Evolutionary conservation across 1,140 invertebrate species (phyloP).

Genomic region (Papilio machaon): DNA sequence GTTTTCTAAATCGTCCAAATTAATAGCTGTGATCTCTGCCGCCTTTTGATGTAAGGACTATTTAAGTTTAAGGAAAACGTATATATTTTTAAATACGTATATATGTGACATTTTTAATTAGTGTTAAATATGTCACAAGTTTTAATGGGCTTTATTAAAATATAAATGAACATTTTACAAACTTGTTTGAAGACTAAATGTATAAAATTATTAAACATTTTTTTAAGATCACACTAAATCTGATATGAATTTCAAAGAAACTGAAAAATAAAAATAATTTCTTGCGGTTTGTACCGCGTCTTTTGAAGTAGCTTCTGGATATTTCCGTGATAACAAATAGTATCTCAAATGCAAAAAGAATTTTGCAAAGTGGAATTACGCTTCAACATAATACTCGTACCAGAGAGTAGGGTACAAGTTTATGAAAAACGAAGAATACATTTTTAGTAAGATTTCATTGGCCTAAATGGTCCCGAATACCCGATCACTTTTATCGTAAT

Average conservation of each 20-base stretch:
- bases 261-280: neutral
- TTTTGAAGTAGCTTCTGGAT: no score
- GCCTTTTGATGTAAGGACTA: neutral
- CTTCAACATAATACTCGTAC: no score
- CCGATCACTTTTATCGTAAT: no score
- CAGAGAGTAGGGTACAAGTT: no score
- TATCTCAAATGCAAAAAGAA: no score
- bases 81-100: neutral
- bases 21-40: neutral
- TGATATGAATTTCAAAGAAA: neutral
- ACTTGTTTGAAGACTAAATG: neutral
- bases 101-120: conserved; percentile 2
- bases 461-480: no score
- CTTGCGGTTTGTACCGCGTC: neutral
- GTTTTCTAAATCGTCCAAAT: neutral
- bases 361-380: no score
- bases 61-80: neutral
- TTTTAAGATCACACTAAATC: neutral
- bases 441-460: no score
- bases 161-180: conserved; percentile 4
- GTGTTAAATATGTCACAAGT: conserved; percentile 12
- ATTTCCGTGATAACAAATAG: no score
- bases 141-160: conserved; percentile 14
- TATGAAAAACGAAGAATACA: no score
- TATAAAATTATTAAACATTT: neutral